Evolutionary conservation across 2,113 vertebrate species (phyloP).

Genomic region (Serilophus lunatus): DNA sequence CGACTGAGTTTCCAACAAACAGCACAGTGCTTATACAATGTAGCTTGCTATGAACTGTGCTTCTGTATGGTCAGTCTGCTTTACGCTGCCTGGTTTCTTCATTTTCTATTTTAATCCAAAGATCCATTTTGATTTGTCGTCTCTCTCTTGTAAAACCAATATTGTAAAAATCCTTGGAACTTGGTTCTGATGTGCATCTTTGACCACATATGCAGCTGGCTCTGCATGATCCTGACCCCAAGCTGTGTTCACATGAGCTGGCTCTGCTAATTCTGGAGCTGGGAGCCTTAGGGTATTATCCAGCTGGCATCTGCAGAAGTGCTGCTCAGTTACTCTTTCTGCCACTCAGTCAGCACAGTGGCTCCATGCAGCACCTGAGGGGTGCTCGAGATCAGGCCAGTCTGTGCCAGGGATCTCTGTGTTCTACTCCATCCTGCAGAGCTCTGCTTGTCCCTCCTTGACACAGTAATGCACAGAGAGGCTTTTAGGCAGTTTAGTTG

Average conservation of each 20-base stretch:
- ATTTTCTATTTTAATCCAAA: neutral
- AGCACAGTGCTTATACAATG: neutral
- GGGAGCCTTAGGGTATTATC: neutral
- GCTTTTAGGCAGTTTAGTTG: neutral
- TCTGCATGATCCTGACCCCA: fast-evolving
- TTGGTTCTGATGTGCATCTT: neutral
- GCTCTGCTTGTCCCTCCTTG: neutral
- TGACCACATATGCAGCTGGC: neutral
- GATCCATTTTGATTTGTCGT: neutral
- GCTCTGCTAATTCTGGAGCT: neutral
- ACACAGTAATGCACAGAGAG: fast-evolving
- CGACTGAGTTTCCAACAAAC: neutral
- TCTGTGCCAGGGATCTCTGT: fast-evolving
- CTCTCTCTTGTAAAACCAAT: neutral
- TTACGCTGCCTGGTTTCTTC: neutral
- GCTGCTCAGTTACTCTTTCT: neutral
- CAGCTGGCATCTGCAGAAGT: neutral
- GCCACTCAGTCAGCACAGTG: neutral
- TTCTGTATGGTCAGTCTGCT: neutral
- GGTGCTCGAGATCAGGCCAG: neutral
- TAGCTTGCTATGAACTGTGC: neutral
- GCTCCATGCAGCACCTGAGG: neutral
- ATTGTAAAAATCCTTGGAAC: neutral
- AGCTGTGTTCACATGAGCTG: neutral
- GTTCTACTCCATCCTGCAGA: neutral